Base-by-base conservation (phyloP, 2,888 invertebrate genomes). In the Anoncus sp. region DNA sequence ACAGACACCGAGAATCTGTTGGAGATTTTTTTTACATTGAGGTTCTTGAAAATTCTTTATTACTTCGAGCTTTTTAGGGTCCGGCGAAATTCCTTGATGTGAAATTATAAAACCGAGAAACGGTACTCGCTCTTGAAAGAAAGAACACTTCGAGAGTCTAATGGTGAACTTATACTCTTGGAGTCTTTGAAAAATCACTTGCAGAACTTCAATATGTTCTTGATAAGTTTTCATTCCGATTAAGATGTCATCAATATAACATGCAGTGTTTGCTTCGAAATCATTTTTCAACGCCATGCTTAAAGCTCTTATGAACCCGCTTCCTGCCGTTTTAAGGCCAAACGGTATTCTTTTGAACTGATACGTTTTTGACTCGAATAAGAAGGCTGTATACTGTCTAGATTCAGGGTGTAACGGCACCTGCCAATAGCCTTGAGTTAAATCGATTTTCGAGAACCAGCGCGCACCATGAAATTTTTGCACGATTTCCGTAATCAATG, bases 1-100 rank as follows among this genome's bases (percentile, higher is more conserved):
- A 14, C 63, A 63, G 10, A 63, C 14, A 12, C 35, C 63, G 3
- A 63, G 18, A 31, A 63, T 47, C 31, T 31, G 18, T 20, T 63
- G 63, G 6, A 63, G n/a, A 7, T 63, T 16, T 18, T 14, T 31
- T 7, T 31, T 27, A n/a, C 18, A n/a, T n/a, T n/a, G n/a, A n/a
- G n/a, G n/a, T n/a, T n/a, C n/a, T n/a, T n/a, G n/a, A n/a, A n/a
- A n/a, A n/a, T n/a, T n/a, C n/a, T n/a, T n/a, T n/a, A n/a, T n/a
- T n/a, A n/a, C n/a, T n/a, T n/a, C n/a, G n/a, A n/a, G n/a, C n/a
- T n/a, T n/a, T n/a, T n/a, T n/a, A n/a, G n/a, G n/a, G n/a, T n/a
- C n/a, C n/a, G n/a, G n/a, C n/a, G n/a, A n/a, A n/a, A n/a, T n/a
- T n/a, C n/a, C n/a, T n/a, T n/a, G n/a, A n/a, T n/a, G n/a, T n/a